phyloP scores from a whole-genome alignment of 2,113 vertebrate species.

The Otolemur garnettii region DNA sequence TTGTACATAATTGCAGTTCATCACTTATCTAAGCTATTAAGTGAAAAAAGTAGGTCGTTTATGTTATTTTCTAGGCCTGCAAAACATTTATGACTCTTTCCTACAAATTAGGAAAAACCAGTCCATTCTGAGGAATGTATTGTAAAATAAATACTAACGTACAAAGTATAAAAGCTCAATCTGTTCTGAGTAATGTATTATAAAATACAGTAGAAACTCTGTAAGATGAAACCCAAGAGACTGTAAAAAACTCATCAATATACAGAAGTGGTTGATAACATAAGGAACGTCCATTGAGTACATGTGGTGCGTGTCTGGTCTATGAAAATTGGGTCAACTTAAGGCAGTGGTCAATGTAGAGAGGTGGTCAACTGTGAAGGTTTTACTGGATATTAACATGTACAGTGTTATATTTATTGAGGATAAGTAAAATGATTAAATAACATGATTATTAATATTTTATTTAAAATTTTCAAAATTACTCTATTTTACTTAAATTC shows the following conservation, averaged over 20 bases:
- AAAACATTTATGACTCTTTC: background rate
- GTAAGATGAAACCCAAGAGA: no score
- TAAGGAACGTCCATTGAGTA: no score
- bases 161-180: no score
- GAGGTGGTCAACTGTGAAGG: no score
- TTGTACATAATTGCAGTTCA: background rate
- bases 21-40: background rate
- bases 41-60: background rate
- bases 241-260: no score
- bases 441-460: background rate
- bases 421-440: background rate
- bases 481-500: background rate
- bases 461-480: conserved; percentile 51
- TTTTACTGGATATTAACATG: background rate
- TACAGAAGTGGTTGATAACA: no score
- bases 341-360: no score
- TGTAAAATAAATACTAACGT: background rate
- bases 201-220: background rate
- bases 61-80: background rate
- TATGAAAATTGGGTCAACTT: no score
- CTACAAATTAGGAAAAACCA: conserved; percentile 12
- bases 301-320: no score
- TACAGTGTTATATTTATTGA: background rate
- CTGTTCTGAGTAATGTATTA: background rate
- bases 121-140: background rate